A percentile compares a stretch with the other conserved stretches of the same genome.
These are phyloP conservation scores for Trididemnum nubilum DNA, from an alignment of 23 tunicate genomes.

Conservation along the genomic window DNA sequence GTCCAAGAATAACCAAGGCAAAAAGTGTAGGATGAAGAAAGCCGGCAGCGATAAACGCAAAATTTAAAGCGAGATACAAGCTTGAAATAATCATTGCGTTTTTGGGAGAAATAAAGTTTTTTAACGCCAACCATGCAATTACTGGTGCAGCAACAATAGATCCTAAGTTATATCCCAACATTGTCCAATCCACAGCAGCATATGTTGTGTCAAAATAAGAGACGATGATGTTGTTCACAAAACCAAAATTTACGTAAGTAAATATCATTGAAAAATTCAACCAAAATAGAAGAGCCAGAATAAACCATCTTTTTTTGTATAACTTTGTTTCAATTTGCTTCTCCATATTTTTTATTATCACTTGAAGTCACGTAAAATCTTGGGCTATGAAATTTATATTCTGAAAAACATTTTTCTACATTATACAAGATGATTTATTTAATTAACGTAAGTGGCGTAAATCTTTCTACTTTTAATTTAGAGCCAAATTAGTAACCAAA, in stretches of 20 bases:
- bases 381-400: no score
- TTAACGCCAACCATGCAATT: not conserved
- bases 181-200: not conserved
- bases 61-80: no score
- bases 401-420: no score
- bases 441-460: no score
- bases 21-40: not conserved
- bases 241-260: not conserved
- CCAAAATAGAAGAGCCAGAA: not conserved
- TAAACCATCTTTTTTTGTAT: not conserved
- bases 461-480: no score
- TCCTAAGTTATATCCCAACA: not conserved
- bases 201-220: not conserved
- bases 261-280: not conserved
- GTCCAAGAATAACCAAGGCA: not conserved
- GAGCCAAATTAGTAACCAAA: no score
- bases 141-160: not conserved
- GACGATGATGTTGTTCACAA: constrained; percentile 1
- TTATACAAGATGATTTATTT: no score
- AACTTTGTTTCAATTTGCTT: not conserved
- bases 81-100: no score
- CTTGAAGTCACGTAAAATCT: no score
- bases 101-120: no score
- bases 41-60: not conserved
- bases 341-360: no score